Evolutionary conservation across 2,888 invertebrate genomes (phyloP).

Genomic region (Eilema sororculum): DNA sequence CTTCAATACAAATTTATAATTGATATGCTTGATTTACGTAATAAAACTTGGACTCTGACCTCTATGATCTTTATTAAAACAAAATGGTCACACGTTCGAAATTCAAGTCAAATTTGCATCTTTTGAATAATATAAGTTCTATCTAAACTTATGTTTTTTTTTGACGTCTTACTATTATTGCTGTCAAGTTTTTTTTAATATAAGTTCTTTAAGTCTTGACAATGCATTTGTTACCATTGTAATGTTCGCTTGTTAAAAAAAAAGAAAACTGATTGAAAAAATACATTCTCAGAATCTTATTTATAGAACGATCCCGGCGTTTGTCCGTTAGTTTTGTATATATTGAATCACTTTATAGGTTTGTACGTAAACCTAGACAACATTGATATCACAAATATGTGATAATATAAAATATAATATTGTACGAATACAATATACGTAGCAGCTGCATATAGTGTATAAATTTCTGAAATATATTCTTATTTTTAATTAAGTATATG

Average conservation of each 20-base stretch:
- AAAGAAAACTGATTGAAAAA: neutral
- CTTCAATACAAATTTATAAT: conserved; percentile 41
- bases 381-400: conserved; percentile 7
- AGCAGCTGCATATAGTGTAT: conserved; percentile 29
- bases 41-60: conserved; percentile 1
- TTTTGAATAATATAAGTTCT: neutral
- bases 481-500: conserved; percentile 24
- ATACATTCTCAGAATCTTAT: conserved; percentile 5
- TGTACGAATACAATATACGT: neutral
- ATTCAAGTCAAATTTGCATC: neutral
- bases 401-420: neutral
- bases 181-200: neutral
- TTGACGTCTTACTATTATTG: neutral
- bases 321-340: conserved; percentile 9
- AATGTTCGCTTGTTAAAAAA: neutral
- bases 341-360: conserved; percentile 2
- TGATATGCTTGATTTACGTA: conserved; percentile 33
- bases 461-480: conserved; percentile 38
- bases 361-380: neutral
- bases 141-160: neutral
- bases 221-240: conserved; percentile 9
- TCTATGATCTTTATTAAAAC: neutral
- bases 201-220: neutral
- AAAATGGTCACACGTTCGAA: neutral
- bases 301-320: neutral